phyloP scores from a whole-genome alignment of 2,888 invertebrate genomes.

The Creontiades dilutus region DNA sequence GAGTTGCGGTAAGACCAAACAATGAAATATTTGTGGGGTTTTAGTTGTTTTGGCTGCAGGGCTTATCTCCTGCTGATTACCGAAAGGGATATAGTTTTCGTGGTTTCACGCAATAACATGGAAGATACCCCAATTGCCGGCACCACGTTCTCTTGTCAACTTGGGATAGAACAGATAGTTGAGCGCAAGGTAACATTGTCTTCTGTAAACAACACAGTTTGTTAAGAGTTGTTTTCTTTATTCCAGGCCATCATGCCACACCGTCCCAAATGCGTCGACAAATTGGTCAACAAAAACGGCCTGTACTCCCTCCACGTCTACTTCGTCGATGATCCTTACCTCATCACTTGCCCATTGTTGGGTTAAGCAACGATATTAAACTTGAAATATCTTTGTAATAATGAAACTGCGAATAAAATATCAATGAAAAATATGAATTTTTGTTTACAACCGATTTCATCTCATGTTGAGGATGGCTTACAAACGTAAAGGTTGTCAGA shows the following conservation, averaged over 20 bases:
- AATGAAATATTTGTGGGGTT: neutral
- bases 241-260: constrained; percentile 74
- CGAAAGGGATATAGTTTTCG: too few relatives aligned
- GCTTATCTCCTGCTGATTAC: too few relatives aligned
- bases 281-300: constrained; percentile 72
- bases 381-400: neutral
- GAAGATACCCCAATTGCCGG: too few relatives aligned
- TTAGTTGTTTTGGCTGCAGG: neutral
- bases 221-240: neutral
- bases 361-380: neutral
- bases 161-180: too few relatives aligned
- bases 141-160: too few relatives aligned
- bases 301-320: constrained; percentile 75
- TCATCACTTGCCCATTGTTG: constrained; percentile 59
- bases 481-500: too few relatives aligned
- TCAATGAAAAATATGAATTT: neutral
- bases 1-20: constrained; percentile 56
- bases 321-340: constrained; percentile 74
- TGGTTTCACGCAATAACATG: too few relatives aligned
- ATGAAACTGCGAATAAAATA: neutral
- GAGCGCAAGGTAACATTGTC: too few relatives aligned
- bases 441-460: too few relatives aligned
- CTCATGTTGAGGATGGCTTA: too few relatives aligned
- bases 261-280: constrained; percentile 74
- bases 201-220: neutral